Conservation (phyloP, 2,888 invertebrate species). For the Hirtodrosophila trivittata region DNA sequence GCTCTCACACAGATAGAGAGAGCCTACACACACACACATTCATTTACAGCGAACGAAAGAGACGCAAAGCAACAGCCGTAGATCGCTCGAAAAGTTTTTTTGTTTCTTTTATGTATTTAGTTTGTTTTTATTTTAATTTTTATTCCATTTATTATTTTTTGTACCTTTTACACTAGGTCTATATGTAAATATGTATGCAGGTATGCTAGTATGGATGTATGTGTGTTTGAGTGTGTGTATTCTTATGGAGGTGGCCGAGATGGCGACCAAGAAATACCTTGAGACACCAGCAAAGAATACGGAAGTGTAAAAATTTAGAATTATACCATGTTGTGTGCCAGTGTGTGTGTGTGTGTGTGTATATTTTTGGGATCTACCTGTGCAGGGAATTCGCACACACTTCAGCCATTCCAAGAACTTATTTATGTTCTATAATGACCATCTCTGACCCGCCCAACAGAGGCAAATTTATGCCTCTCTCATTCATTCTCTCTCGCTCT, state of each 20-base stretch:
- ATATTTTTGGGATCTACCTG: slow-evolving; percentile 42
- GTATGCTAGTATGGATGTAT: not conserved
- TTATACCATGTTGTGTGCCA: not conserved
- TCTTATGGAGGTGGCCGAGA: slow-evolving; percentile 30
- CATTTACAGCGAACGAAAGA: slow-evolving; percentile 35
- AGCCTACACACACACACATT: slow-evolving; percentile 9
- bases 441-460: slow-evolving; percentile 8
- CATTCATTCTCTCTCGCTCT: not conserved
- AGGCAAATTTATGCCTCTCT: not conserved
- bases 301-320: slow-evolving; percentile 44
- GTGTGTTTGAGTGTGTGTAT: not conserved
- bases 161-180: slow-evolving; percentile 44
- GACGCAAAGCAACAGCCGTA: slow-evolving; percentile 44
- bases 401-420: slow-evolving; percentile 28
- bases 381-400: slow-evolving; percentile 28
- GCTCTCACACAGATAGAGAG: not conserved
- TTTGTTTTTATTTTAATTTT: slow-evolving; percentile 34
- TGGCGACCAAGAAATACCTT: slow-evolving; percentile 49
- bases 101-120: slow-evolving; percentile 15
- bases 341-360: not conserved
- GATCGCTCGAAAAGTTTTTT: slow-evolving; percentile 42
- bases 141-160: slow-evolving; percentile 11
- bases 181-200: not conserved
- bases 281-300: slow-evolving; percentile 43
- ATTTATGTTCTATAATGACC: slow-evolving; percentile 18